Percentiles rank a stretch among this genome's conserved stretches.
These are phyloP conservation scores for Sebastes iracundus DNA, from an alignment of 2,797 vertebrate species.

Conservation along the genomic window DNA sequence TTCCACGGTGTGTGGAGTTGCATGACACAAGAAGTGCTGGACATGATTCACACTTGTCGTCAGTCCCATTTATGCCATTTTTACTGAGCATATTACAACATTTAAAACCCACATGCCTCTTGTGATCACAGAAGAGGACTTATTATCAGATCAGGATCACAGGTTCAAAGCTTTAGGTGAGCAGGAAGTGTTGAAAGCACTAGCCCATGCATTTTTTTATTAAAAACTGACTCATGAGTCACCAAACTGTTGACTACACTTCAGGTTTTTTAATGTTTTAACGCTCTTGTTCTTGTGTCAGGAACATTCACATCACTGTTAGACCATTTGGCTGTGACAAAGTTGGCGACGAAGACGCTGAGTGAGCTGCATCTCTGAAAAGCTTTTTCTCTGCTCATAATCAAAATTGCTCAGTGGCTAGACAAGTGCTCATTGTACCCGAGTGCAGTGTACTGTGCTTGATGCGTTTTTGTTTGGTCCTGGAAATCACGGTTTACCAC, in stretches of 20 bases:
- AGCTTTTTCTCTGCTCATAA: conserved; percentile 7
- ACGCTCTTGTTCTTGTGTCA: background rate
- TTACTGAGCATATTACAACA: background rate
- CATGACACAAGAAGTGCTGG: background rate
- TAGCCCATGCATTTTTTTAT: background rate
- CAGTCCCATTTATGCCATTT: background rate
- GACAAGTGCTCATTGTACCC: background rate
- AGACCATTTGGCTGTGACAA: conserved; percentile 41
- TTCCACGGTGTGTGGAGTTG: background rate
- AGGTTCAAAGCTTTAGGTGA: conserved; percentile 13
- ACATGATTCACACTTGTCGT: background rate
- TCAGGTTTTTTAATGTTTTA: background rate
- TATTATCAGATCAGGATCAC: background rate
- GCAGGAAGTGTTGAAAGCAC: background rate
- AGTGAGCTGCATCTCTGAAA: background rate
- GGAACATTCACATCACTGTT: conserved; percentile 19
- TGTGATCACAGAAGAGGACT: background rate
- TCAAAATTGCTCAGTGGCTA: conserved; percentile 19
- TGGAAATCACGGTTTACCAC: background rate
- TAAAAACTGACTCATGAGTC: background rate
- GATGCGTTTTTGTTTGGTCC: background rate
- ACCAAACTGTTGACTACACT: background rate
- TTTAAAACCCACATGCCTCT: conserved; percentile 33
- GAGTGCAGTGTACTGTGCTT: background rate
- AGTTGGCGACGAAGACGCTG: conserved; percentile 1